These are phyloP conservation scores for Coreius guichenoti DNA, from an alignment of 2,797 vertebrate species.

Conservation along the genomic window DNA sequence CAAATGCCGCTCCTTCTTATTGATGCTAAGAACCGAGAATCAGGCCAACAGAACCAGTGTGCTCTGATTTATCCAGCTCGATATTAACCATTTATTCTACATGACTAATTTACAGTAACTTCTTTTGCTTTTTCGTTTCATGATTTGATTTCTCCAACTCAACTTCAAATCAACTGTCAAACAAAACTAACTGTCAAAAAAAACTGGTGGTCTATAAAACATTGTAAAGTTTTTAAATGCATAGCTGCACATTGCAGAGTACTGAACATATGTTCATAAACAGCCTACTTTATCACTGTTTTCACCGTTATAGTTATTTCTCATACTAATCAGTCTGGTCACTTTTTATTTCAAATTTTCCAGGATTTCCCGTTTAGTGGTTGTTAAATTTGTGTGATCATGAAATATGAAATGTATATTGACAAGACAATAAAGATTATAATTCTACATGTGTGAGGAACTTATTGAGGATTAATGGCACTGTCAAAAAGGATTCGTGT, in stretches of 20 bases:
- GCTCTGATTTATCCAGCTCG: conserved; percentile 82
- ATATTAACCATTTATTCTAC: conserved; percentile 52
- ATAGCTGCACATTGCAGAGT: background rate
- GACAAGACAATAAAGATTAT: conserved; percentile 22
- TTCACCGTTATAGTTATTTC: background rate
- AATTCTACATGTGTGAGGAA: background rate
- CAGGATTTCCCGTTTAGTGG: background rate
- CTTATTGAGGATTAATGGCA: background rate
- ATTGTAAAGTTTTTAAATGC: background rate
- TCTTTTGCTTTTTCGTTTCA: background rate
- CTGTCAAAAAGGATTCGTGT: background rate
- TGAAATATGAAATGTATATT: conserved; percentile 11
- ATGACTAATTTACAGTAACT: background rate
- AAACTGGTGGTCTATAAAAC: background rate
- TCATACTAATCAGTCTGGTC: background rate
- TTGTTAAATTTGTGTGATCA: background rate
- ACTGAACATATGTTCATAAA: background rate
- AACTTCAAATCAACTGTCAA: background rate
- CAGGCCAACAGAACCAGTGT: conserved; percentile 87
- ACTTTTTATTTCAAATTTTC: background rate
- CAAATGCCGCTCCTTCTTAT: conserved; percentile 90
- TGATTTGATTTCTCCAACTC: background rate
- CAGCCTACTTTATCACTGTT: conserved; percentile 3
- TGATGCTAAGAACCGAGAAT: conserved; percentile 88
- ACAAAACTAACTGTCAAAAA: background rate